A percentile compares a stretch with the other conserved stretches of the same genome.
phyloP scores from a whole-genome alignment of 2,113 vertebrate genomes.

The Amphilophus citrinellus region DNA sequence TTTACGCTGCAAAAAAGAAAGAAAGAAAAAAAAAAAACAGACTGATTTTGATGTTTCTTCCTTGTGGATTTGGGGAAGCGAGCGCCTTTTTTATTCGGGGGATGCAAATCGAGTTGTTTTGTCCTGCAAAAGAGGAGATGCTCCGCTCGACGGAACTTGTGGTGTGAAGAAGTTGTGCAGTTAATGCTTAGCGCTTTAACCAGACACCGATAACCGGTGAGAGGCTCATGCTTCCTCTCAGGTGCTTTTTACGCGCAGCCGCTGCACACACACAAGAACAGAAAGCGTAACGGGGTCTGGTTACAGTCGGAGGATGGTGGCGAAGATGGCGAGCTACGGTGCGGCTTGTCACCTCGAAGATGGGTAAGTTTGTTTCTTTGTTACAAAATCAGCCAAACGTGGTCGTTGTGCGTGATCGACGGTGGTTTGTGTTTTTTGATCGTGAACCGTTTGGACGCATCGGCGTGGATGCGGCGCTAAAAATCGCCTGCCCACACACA shows the following conservation, averaged over 20 bases:
- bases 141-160: neutral
- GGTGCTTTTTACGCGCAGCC: constrained; percentile 39
- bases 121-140: neutral
- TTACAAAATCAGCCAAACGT: neutral
- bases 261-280: neutral
- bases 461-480: constrained; percentile 1
- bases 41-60: neutral
- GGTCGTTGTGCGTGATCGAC: neutral
- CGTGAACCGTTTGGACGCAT: neutral
- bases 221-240: neutral
- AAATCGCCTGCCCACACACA: neutral
- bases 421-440: neutral
- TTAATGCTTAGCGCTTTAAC: neutral
- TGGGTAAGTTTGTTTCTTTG: constrained; percentile 46
- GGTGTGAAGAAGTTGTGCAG: neutral
- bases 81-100: neutral
- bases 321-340: constrained; percentile 63
- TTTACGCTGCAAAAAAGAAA: neutral
- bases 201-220: neutral
- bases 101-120: neutral
- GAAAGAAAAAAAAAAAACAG: no score
- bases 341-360: constrained; percentile 57
- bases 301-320: constrained; percentile 59
- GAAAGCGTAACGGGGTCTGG: neutral
- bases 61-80: neutral